Percentiles rank a stretch among this genome's conserved stretches.
These are phyloP conservation scores for Dryobota labecula DNA, from an alignment of 2,888 invertebrate genomes.

Conservation along the genomic window DNA sequence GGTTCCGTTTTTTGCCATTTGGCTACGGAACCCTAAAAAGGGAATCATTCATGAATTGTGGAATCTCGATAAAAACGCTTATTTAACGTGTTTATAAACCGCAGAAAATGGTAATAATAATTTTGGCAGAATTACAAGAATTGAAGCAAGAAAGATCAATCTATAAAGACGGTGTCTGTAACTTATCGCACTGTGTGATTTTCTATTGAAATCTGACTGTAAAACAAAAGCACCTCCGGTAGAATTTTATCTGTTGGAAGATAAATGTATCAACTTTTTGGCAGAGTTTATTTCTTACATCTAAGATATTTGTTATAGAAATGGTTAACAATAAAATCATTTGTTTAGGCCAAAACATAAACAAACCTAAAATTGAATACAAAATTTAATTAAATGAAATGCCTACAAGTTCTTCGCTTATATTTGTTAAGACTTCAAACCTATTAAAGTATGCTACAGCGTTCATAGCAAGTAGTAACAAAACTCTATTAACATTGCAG, in stretches of 20 bases:
- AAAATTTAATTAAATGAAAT: not conserved
- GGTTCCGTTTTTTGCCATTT: no score
- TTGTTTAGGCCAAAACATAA: not conserved
- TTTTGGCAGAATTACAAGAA: not conserved
- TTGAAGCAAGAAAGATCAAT: not conserved
- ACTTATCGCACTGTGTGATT: not conserved
- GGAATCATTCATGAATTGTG: not conserved
- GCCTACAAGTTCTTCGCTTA: conserved; percentile 6
- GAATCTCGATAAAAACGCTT: not conserved
- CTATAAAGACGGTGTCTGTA: not conserved
- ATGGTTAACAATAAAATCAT: no score
- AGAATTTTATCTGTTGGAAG: not conserved
- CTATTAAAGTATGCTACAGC: not conserved
- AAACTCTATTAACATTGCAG: no score
- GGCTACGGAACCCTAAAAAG: no score
- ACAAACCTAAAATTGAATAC: not conserved
- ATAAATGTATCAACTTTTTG: not conserved
- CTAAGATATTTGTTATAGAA: not conserved
- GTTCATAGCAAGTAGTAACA: no score
- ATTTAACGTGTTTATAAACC: not conserved
- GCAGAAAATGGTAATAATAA: not conserved
- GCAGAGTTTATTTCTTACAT: not conserved
- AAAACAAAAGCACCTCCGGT: not conserved
- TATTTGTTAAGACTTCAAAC: conserved; percentile 4
- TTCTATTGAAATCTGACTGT: not conserved